Evolutionary conservation across 2,888 invertebrate genomes (phyloP).

Genomic region (Lasioglossum calceatum): DNA sequence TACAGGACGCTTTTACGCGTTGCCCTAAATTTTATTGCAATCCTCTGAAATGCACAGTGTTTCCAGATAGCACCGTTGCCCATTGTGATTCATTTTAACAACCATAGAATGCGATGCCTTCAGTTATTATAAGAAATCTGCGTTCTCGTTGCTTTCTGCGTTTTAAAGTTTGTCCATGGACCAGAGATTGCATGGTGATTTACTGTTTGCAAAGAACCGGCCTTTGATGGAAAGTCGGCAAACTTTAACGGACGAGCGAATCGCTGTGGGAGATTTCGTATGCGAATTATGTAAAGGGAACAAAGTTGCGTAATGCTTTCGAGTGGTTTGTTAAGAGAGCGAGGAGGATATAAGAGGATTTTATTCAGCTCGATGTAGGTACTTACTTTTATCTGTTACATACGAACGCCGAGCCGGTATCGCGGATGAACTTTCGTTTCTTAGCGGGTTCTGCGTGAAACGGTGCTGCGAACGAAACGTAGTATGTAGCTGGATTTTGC

Average conservation of each 20-base stretch:
- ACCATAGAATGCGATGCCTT: neutral
- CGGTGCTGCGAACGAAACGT: slow-evolving; percentile 3
- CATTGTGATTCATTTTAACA: neutral
- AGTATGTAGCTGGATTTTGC: neutral
- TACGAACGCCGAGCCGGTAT: slow-evolving; percentile 18
- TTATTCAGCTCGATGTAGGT: neutral
- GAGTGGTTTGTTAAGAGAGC: neutral
- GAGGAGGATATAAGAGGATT: neutral
- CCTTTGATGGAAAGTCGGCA: neutral
- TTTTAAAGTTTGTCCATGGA: neutral
- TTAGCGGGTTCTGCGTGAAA: neutral
- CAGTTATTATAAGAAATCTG: neutral
- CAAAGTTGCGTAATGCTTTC: neutral
- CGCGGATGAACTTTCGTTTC: slow-evolving; percentile 21
- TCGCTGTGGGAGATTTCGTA: neutral
- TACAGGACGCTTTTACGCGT: neutral
- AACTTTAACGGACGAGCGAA: neutral
- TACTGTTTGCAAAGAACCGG: neutral
- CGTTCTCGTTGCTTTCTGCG: neutral
- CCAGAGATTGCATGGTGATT: neutral
- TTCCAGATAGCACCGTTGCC: neutral
- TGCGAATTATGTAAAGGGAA: neutral
- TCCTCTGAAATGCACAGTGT: neutral
- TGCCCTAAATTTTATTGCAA: neutral
- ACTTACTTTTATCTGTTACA: slow-evolving; percentile 15